These are phyloP conservation scores for Heterodera carotae DNA, from an alignment of 1,140 invertebrate genomes.

Conservation along the genomic window DNA sequence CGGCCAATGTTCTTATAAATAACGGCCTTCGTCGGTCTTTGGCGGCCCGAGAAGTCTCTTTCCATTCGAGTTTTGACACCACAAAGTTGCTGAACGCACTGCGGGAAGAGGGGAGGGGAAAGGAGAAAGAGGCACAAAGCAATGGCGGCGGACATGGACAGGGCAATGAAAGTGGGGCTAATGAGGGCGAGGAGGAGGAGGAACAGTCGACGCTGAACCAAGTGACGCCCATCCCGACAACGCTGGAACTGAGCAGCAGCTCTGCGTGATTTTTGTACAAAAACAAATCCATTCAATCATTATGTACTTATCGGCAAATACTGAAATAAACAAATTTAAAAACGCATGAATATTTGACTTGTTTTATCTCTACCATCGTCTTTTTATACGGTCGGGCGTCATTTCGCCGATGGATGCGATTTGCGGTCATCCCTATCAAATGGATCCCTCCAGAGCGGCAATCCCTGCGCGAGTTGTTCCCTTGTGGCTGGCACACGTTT, in stretches of 20 bases:
- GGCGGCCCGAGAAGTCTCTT: background rate
- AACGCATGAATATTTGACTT: too few species aligned
- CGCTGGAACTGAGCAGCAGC: conserved; percentile 7
- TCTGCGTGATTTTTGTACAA: background rate
- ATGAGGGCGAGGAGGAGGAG: conserved; percentile 25
- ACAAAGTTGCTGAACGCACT: conserved; percentile 6
- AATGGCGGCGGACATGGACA: background rate
- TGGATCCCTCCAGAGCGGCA: conserved; percentile 13
- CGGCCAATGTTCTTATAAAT: background rate
- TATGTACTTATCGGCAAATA: too few species aligned
- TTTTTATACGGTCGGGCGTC: background rate
- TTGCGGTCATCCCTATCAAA: conserved; percentile 5
- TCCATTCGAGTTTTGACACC: conserved; percentile 8
- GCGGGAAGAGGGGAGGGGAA: background rate
- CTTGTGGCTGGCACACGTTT: background rate
- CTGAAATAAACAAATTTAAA: too few species aligned
- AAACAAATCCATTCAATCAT: too few species aligned
- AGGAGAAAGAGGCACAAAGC: background rate
- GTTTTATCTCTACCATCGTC: too few species aligned
- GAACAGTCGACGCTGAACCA: conserved; percentile 26
- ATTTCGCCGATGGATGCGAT: background rate
- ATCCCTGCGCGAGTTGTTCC: background rate
- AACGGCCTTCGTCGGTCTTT: background rate
- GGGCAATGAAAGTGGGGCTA: background rate
- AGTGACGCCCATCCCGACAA: conserved; percentile 27